Base-by-base conservation (phyloP, 1,140 invertebrate species). In the Brachionus rotundiformis region DNA sequence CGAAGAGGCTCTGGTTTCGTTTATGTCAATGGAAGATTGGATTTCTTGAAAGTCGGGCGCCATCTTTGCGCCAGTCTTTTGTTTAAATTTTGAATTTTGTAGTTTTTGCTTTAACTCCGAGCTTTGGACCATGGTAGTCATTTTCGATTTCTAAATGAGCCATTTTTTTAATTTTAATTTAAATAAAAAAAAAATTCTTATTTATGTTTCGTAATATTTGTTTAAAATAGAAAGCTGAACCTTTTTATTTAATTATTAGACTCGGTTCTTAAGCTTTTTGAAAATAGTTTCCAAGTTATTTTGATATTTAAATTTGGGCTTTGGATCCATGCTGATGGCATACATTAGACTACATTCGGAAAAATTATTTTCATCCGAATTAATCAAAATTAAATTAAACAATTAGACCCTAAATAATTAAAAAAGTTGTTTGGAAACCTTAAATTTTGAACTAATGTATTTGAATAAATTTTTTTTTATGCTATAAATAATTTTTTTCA, bases 161-260 rank as follows among this genome's bases (percentile, higher is more conserved):
- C 4, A 54, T 7, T 54, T n/a, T n/a, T 23, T 19, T 25, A 8
- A 54, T 4, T 54, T 54, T 54, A 19, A 25, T 54, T 54, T 54
- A 54, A 54, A 54, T 54, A 23, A 7, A 8, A 54, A 54, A 54
- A 19, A 54, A 54, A 49, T 23, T 49, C 16, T 54, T 54, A 54
- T 54, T 54, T 54, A 54, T 54, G 47, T 54, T 54, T 54, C 47
- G 47, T 54, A 54, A 54, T 54, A 54, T 54, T 54, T 54, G 23
- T 54, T 54, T 54, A 7, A 54, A 54, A 23, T 54, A 54, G 7
- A 54, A 49, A 54, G 19, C n/a, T 19, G 8, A 54, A 54, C 47
- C 47, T 54, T 54, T 54, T 6, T 54, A 54, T 54, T 54, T 54
- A 54, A 54, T 54, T 54, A 54, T 54, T 54, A 54, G 47, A 54